phyloP scores from a whole-genome alignment of 2,113 vertebrate species.

The Microtus montanus region DNA sequence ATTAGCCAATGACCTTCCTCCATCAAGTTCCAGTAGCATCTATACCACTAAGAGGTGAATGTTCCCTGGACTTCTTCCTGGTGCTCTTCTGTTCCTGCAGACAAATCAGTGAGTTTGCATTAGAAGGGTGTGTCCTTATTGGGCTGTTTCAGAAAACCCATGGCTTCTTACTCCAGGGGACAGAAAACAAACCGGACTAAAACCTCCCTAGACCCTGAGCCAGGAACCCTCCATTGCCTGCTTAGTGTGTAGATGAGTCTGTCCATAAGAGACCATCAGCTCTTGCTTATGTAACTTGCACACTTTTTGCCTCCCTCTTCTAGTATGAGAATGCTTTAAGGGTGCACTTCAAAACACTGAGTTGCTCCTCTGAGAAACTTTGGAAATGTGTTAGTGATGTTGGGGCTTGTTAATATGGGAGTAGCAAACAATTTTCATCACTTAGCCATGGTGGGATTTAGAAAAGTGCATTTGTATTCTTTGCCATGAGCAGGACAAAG shows the following conservation, averaged over 20 bases:
- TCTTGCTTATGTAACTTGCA: not conserved
- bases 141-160: no score
- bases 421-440: conserved; percentile 19
- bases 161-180: no score
- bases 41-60: no score
- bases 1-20: no score
- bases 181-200: no score
- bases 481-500: conserved; percentile 22
- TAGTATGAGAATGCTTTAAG: not conserved
- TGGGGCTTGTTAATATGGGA: not conserved
- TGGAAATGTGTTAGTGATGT: not conserved
- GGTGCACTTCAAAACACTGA: not conserved
- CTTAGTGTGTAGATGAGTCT: not conserved
- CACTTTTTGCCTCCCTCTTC: not conserved
- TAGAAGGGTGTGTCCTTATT: no score
- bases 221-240: not conserved
- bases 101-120: no score
- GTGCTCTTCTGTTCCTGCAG: no score
- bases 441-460: not conserved
- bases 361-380: conserved; percentile 49
- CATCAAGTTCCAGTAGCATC: no score
- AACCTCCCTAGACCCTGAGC: not conserved
- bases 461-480: not conserved
- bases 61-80: no score
- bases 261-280: conserved; percentile 7